Conservation (phyloP, 2,113 vertebrate genomes). For the Pontoporia blainvillei region DNA sequence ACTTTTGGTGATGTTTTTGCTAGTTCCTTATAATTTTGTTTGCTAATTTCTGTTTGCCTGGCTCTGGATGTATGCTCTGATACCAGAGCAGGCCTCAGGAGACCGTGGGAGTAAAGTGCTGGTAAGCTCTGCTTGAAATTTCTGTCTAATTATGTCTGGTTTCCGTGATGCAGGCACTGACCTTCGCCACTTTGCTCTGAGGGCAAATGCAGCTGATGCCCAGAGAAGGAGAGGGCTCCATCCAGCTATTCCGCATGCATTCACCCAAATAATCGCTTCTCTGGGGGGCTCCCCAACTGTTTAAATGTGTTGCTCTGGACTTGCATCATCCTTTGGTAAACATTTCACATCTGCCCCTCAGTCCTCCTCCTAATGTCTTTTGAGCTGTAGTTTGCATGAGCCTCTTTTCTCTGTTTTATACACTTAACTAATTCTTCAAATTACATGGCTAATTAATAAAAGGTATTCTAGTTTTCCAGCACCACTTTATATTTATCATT, state of each 20-base stretch:
- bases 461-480: background rate
- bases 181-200: background rate
- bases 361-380: background rate
- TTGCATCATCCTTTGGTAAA: background rate
- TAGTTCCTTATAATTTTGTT: background rate
- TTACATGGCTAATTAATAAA: background rate
- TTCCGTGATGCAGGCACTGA: background rate
- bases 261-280: background rate
- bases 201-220: background rate
- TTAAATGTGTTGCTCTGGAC: background rate
- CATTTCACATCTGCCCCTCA: background rate
- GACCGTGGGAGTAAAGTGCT: background rate
- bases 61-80: background rate
- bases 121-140: background rate
- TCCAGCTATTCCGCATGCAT: background rate
- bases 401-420: background rate
- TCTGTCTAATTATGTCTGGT: slow-evolving; percentile 11
- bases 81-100: background rate
- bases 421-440: background rate
- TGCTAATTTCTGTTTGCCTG: background rate
- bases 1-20: background rate
- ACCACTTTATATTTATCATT: background rate
- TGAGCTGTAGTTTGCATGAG: background rate
- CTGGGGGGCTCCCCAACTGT: background rate
- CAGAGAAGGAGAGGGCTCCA: background rate